Base-by-base conservation (phyloP, 2,888 invertebrate genomes). In the Zygaena filipendulae region DNA sequence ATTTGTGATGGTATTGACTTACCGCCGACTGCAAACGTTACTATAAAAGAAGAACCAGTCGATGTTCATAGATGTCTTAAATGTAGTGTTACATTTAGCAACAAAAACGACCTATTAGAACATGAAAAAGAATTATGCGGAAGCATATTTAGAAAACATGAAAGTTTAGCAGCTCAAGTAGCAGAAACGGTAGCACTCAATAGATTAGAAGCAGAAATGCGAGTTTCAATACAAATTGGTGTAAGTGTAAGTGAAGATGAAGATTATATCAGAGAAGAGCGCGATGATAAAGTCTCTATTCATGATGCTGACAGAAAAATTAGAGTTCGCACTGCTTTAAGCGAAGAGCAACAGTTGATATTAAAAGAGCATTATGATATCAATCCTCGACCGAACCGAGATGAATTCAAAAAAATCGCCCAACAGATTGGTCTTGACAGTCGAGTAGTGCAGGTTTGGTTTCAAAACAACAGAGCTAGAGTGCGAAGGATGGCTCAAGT, bases 311-410 rank as follows among this genome's bases (percentile, higher is more conserved):
- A 89, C 21, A 84, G 91, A 39, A 91, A 93, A 59, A 93, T 94
- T 8, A 85, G 97, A 43, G 95, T 96, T 2, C 85, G 98, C 33
- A 97, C 97, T 4, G 87, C 96, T 39, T 91, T 99, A 38, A 94
- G 92, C 22, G 97, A 97, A 52, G 95, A 95, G 55, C 97, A 98
- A 61, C 87, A 97, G 52, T 85, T 87, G 22, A 84, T 95, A 30
- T 82, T 99, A 28, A 94, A 94, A 57, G 88, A 91, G 37, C 92
- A 95, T 59, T 99, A 97, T 62, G 84, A 90, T 26, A 66, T 88
- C 11, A 97, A 99, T 70, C 91, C 96, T 5, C 85, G 96, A 35
- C 98, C 99, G 2, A 94, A 94, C 54, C 89, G 96, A 25, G 95
- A 95, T 45, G 97, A 97, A 57, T 87, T 98, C 46, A 88, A 90